Percentiles rank a stretch among this genome's conserved stretches.
phyloP scores from a whole-genome alignment of 2,113 vertebrate species.

The Athene cunicularia region DNA sequence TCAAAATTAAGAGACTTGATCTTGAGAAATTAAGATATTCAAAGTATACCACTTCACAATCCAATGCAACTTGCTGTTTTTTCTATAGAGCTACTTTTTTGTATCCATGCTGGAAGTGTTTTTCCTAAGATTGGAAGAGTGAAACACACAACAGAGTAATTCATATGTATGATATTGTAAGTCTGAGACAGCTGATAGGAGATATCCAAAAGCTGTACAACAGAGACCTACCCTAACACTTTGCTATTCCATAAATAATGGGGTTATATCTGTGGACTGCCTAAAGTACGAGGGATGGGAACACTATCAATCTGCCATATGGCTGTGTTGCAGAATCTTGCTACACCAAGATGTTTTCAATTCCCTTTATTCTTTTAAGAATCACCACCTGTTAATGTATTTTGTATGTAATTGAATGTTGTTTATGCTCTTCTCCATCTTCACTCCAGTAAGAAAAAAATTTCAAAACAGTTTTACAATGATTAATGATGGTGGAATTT shows the following conservation, averaged over 20 bases:
- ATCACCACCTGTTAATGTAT: background rate
- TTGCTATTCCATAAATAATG: background rate
- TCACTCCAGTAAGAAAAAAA: background rate
- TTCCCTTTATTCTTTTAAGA: slow-evolving; percentile 1
- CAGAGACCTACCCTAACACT: background rate
- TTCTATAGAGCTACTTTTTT: background rate
- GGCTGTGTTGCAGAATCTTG: background rate
- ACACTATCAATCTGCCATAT: background rate
- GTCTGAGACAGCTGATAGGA: background rate
- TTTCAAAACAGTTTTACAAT: background rate
- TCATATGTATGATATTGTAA: background rate
- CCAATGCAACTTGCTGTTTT: background rate
- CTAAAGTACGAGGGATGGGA: background rate
- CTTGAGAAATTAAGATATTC: background rate
- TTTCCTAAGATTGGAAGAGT: background rate
- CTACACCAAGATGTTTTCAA: background rate
- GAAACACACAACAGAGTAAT: background rate
- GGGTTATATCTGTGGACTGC: background rate
- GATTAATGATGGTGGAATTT: background rate
- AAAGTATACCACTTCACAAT: background rate
- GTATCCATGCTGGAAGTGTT: background rate
- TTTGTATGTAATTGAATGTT: background rate
- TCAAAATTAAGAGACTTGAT: background rate
- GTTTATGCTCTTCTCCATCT: background rate
- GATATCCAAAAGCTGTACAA: background rate